phyloP scores from a whole-genome alignment of 1,140 invertebrate genomes.

The Meloidogyne exigua region DNA sequence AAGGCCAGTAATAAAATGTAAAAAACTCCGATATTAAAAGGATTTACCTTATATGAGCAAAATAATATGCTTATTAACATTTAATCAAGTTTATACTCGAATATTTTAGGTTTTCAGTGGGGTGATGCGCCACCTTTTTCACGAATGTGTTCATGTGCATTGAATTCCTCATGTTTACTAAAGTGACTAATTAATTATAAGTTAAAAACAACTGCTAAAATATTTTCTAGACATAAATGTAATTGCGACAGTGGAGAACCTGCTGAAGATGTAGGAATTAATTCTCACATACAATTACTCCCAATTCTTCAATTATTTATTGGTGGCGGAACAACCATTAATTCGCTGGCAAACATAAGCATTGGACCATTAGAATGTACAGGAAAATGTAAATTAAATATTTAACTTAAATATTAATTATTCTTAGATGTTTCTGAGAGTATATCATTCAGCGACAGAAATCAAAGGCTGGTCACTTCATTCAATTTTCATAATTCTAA shows the following conservation, averaged over 20 bases:
- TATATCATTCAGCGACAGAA: constrained; percentile 60
- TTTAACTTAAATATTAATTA: not conserved
- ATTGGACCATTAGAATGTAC: constrained; percentile 56
- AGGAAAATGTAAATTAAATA: constrained; percentile 44
- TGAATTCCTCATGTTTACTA: constrained; percentile 58
- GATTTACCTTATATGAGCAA: not conserved
- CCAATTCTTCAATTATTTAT: constrained; percentile 61
- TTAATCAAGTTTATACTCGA: not conserved
- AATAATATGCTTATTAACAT: not conserved
- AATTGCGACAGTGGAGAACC: constrained; percentile 61
- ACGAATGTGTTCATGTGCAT: constrained; percentile 59
- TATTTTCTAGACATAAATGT: constrained; percentile 34
- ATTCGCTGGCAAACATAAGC: constrained; percentile 46
- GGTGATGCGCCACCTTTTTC: constrained; percentile 59
- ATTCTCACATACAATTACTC: constrained; percentile 56
- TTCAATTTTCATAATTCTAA: constrained; percentile 25
- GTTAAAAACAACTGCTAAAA: not conserved
- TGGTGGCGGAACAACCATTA: constrained; percentile 41
- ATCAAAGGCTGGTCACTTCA: constrained; percentile 52
- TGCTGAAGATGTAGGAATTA: constrained; percentile 57
- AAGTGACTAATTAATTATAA: constrained; percentile 14
- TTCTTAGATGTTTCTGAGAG: constrained; percentile 56
- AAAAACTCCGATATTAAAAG: not conserved
- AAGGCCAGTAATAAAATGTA: constrained; percentile 20
- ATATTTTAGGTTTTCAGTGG: constrained; percentile 52